Conservation (phyloP, 64 coral and sea anemone species). For the Actinia tenebrosa region DNA sequence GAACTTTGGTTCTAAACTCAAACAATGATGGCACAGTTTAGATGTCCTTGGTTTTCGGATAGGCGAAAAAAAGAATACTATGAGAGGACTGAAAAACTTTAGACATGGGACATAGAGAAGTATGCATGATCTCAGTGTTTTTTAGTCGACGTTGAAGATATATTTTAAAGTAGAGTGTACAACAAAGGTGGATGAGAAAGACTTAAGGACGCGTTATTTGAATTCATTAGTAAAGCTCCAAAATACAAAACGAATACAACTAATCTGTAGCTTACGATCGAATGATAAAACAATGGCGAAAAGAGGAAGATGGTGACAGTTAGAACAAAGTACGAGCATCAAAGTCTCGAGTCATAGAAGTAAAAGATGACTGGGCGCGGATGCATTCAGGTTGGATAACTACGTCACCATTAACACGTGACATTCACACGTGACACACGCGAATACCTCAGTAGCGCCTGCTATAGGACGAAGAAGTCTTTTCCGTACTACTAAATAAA, state of each 20-base stretch:
- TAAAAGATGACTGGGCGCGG: neutral
- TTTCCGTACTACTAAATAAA: conserved; percentile 21
- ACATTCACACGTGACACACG: conserved; percentile 3
- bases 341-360: neutral
- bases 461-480: neutral
- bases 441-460: conserved; percentile 10
- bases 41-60: neutral
- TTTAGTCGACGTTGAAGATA: neutral
- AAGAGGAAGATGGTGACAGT: neutral
- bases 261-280: neutral
- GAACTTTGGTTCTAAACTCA: too few relatives aligned
- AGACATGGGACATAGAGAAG: neutral
- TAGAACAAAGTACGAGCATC: neutral
- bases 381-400: neutral
- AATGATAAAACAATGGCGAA: neutral
- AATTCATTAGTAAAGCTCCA: neutral
- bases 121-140: neutral
- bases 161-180: neutral
- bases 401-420: conserved; percentile 13
- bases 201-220: neutral
- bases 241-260: neutral
- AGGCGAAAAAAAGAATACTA: neutral
- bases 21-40: too few relatives aligned
- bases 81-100: neutral
- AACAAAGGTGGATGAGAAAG: neutral